Conservation (phyloP, 2,113 vertebrate genomes). For the Genyomyrus donnyi region DNA sequence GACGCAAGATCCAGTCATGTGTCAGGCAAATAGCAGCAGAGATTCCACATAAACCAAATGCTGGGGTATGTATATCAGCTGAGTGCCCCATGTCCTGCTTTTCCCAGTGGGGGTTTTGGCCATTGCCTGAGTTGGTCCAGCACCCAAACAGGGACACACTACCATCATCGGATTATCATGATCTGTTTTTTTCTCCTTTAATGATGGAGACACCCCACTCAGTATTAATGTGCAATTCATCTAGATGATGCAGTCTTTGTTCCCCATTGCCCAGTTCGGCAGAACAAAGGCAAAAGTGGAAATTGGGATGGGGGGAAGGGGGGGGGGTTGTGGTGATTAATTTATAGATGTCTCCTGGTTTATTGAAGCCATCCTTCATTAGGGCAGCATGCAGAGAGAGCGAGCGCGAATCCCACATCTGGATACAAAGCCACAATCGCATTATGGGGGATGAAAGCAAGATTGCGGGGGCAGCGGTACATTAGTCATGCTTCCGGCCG, state of each 20-base stretch:
- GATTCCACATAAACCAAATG: not conserved
- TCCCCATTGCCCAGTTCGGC: not conserved
- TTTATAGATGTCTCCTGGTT: not conserved
- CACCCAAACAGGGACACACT: not conserved
- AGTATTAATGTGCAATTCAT: not conserved
- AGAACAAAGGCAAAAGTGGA: not conserved
- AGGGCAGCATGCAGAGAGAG: not conserved
- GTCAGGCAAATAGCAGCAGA: not conserved
- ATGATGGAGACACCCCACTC: not conserved
- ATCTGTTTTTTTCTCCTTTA: not conserved
- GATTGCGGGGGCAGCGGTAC: not conserved
- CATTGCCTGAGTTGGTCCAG: not conserved
- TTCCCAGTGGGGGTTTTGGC: not conserved
- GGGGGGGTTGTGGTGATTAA: not conserved
- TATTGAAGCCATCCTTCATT: conserved; percentile 2
- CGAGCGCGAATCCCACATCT: not conserved
- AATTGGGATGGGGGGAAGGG: not conserved
- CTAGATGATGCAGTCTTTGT: not conserved
- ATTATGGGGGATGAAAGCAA: not conserved
- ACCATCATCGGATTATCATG: not conserved
- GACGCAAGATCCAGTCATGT: not conserved
- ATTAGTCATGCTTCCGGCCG: not conserved
- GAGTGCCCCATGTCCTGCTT: not conserved
- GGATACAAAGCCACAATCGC: not conserved
- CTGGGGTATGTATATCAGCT: not conserved